Conservation (phyloP, 1,140 invertebrate genomes). For the Dufourea novaeangliae region DNA sequence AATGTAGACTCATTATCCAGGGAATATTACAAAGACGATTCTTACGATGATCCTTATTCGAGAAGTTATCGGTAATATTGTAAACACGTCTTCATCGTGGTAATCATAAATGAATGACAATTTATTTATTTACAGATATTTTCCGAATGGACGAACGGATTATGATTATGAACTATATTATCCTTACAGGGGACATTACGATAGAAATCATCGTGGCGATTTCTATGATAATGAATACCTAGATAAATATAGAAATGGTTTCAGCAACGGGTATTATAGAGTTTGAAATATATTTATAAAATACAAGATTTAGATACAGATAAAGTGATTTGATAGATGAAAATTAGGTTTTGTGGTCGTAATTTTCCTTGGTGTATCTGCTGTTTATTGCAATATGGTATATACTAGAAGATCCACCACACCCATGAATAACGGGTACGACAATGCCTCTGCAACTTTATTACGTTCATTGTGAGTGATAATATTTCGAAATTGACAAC, state of each 20-base stretch:
- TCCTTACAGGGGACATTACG: slow-evolving; percentile 47
- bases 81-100: background rate
- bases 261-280: slow-evolving; percentile 5
- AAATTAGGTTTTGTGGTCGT: slow-evolving; percentile 19
- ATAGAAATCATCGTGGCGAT: slow-evolving; percentile 53
- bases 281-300: background rate
- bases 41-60: slow-evolving; percentile 38
- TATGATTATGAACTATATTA: slow-evolving; percentile 49
- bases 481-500: background rate
- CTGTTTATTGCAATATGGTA: slow-evolving; percentile 58
- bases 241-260: slow-evolving; percentile 52
- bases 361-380: background rate
- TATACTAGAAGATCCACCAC: slow-evolving; percentile 71
- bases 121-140: slow-evolving; percentile 54
- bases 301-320: background rate
- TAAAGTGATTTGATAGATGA: background rate
- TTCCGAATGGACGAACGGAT: slow-evolving; percentile 29
- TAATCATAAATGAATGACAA: background rate
- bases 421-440: slow-evolving; percentile 69
- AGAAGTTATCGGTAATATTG: slow-evolving; percentile 41
- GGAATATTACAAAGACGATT: slow-evolving; percentile 41
- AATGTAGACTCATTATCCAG: slow-evolving; percentile 27
- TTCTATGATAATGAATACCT: slow-evolving; percentile 39
- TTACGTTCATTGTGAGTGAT: background rate
- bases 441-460: slow-evolving; percentile 62